Percentiles rank a stretch among this genome's conserved stretches.
Conservation (phyloP, 2,113 vertebrate genomes). For the Leucopsar rothschildi region DNA sequence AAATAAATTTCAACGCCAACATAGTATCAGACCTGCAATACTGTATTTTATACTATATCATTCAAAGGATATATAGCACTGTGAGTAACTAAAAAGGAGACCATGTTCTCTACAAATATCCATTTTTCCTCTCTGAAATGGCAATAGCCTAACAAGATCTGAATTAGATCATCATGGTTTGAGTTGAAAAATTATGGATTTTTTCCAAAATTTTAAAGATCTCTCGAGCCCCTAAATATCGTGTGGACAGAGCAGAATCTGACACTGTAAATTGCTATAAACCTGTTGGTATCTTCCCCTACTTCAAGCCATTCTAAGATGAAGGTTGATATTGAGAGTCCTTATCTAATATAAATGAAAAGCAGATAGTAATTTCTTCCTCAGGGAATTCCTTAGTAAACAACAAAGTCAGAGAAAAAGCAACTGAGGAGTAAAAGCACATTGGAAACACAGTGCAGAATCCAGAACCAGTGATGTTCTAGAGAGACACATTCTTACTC, state of each 20-base stretch:
- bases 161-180: neutral
- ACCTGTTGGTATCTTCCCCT: neutral
- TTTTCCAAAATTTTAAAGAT: neutral
- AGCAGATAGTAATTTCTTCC: neutral
- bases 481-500: neutral
- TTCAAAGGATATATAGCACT: neutral
- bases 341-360: neutral
- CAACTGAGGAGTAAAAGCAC: neutral
- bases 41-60: neutral
- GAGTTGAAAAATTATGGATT: neutral
- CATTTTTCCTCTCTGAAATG: neutral
- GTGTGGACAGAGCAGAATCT: neutral
- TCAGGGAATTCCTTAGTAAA: neutral
- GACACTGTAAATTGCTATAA: neutral
- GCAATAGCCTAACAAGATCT: neutral
- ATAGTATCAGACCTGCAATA: neutral
- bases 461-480: neutral
- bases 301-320: neutral
- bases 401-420: neutral
- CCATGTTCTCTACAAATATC: neutral
- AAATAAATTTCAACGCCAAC: slow-evolving; percentile 18
- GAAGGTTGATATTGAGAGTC: neutral
- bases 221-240: neutral
- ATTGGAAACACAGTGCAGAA: neutral
- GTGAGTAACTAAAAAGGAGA: neutral